Percentiles rank a stretch among this genome's conserved stretches.
Conservation (phyloP, 2,888 invertebrate species). For the Synergus japonicus region DNA sequence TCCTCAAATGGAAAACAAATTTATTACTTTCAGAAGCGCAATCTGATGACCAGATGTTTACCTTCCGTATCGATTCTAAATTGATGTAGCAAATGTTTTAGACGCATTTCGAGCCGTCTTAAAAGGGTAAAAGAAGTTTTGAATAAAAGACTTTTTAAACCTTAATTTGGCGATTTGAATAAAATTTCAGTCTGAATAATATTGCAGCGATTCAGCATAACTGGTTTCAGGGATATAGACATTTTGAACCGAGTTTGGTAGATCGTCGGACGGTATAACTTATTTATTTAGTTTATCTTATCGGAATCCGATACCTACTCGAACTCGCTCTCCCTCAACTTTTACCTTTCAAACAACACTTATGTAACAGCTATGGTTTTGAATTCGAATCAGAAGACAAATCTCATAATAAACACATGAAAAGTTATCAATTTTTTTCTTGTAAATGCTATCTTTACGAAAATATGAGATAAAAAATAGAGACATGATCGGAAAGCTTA, state of each 20-base stretch:
- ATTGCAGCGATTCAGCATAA: neutral
- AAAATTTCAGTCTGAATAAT: neutral
- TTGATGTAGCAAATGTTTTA: neutral
- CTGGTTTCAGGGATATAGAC: neutral
- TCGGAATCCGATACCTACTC: constrained; percentile 64
- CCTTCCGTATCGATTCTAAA: neutral
- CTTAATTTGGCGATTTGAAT: neutral
- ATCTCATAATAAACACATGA: neutral
- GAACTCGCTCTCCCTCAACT: constrained; percentile 57
- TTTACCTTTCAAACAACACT: constrained; percentile 45
- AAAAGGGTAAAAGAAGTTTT: neutral
- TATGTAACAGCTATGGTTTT: neutral
- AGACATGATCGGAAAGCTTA: neutral
- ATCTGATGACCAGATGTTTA: neutral
- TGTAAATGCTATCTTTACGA: neutral
- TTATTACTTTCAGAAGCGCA: too few relatives aligned
- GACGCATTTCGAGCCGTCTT: neutral
- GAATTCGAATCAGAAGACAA: neutral
- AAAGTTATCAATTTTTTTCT: neutral
- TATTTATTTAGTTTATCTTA: constrained; percentile 75
- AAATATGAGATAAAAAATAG: neutral
- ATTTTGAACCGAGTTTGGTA: neutral
- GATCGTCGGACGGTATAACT: constrained; percentile 60
- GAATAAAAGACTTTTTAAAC: neutral
- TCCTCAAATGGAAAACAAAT: too few relatives aligned